Conservation (phyloP, 2,113 vertebrate genomes). For the Nanger granti region DNA sequence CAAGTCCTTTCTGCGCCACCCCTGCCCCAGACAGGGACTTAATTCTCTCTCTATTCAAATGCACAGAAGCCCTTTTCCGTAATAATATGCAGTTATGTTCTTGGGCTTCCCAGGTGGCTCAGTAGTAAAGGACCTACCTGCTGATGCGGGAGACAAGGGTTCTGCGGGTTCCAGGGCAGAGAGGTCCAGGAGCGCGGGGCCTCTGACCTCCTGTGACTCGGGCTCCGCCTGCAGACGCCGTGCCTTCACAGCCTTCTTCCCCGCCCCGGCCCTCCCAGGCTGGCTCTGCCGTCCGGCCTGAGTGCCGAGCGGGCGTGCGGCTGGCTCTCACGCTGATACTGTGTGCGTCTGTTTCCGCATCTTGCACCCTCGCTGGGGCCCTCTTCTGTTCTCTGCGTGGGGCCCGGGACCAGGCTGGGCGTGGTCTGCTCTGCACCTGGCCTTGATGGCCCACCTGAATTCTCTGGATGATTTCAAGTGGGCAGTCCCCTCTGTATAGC, state of each 20-base stretch:
- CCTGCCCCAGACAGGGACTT: background rate
- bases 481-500: background rate
- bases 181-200: rapidly evolving
- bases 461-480: background rate
- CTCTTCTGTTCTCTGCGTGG: rapidly evolving
- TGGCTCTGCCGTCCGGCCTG: rapidly evolving
- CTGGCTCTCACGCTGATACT: background rate
- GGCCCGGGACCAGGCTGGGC: background rate
- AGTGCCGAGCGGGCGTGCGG: rapidly evolving
- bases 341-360: rapidly evolving
- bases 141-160: background rate
- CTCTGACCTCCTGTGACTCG: background rate
- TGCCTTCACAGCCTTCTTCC: rapidly evolving
- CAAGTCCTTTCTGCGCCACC: background rate
- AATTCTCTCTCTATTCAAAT: no score
- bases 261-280: rapidly evolving
- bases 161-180: background rate
- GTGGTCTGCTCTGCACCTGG: rapidly evolving
- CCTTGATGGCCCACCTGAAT: rapidly evolving
- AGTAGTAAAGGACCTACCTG: background rate
- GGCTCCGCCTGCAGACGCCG: rapidly evolving
- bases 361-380: rapidly evolving
- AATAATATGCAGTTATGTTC: background rate
- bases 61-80: background rate
- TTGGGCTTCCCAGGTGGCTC: background rate